A percentile compares a stretch with the other conserved stretches of the same genome.
These are phyloP conservation scores for Manduca sexta DNA, from an alignment of 1,140 invertebrate genomes.

Conservation along the genomic window DNA sequence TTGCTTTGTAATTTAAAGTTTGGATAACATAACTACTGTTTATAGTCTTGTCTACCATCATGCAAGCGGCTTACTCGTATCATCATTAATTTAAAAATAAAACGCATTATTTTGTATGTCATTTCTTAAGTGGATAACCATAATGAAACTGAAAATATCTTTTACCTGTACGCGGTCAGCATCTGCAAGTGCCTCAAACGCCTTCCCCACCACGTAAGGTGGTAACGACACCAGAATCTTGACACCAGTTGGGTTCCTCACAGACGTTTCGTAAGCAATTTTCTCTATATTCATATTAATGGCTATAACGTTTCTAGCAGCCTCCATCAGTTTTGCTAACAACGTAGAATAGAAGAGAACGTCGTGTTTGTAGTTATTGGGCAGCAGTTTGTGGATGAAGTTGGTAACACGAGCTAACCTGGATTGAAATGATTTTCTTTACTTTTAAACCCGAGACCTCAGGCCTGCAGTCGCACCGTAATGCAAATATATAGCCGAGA, in stretches of 20 bases:
- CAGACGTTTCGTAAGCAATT: constrained; percentile 46
- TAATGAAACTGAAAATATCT: neutral
- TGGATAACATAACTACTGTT: too few relatives aligned
- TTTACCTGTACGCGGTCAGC: constrained; percentile 60
- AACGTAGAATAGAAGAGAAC: constrained; percentile 58
- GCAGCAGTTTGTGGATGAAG: constrained; percentile 45
- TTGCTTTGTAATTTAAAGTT: too few relatives aligned
- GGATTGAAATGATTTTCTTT: neutral
- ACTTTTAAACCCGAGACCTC: neutral
- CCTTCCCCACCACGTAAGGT: constrained; percentile 39
- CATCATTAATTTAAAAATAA: too few relatives aligned
- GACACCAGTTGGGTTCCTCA: constrained; percentile 48
- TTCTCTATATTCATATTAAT: constrained; percentile 59
- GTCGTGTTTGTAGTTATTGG: constrained; percentile 35
- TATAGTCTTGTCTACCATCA: too few relatives aligned
- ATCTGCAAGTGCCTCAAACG: constrained; percentile 59
- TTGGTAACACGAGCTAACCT: constrained; percentile 52
- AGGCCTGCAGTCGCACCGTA: too few relatives aligned
- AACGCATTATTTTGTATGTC: too few relatives aligned
- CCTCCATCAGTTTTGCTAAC: constrained; percentile 49
- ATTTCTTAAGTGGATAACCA: too few relatives aligned
- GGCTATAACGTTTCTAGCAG: constrained; percentile 38
- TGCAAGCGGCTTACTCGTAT: too few relatives aligned
- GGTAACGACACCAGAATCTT: constrained; percentile 39
- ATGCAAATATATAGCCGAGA: too few relatives aligned